Percentiles rank a stretch among this genome's conserved stretches.
phyloP scores from a whole-genome alignment of 2,113 vertebrate species.

The Poeciliopsis retropinna region DNA sequence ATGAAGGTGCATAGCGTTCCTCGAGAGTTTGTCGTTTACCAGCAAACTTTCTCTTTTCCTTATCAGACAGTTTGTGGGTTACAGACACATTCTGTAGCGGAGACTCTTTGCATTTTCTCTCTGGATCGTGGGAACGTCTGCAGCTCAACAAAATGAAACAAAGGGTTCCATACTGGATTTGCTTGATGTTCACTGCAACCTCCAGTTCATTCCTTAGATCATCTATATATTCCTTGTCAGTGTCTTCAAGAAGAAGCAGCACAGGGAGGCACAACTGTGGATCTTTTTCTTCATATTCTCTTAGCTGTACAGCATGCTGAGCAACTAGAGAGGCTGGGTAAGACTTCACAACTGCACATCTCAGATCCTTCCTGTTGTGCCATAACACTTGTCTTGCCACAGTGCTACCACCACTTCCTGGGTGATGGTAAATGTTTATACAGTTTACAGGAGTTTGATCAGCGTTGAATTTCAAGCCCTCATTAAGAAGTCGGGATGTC shows the following conservation, averaged over 20 bases:
- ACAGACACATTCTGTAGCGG: slow-evolving; percentile 81
- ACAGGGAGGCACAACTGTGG: slow-evolving; percentile 77
- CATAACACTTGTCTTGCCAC: slow-evolving; percentile 85
- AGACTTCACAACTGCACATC: slow-evolving; percentile 81
- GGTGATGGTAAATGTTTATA: slow-evolving; percentile 86
- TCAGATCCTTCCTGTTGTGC: slow-evolving; percentile 79
- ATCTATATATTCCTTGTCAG: slow-evolving; percentile 81
- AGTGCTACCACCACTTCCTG: slow-evolving; percentile 88
- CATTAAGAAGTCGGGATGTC: slow-evolving; percentile 61
- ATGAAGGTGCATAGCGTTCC: slow-evolving; percentile 62
- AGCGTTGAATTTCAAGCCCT: slow-evolving; percentile 41
- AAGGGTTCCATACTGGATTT: slow-evolving; percentile 56
- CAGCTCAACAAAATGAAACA: slow-evolving; percentile 85
- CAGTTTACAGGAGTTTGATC: slow-evolving; percentile 67
- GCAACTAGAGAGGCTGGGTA: slow-evolving; percentile 67
- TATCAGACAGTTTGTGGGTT: slow-evolving; percentile 81
- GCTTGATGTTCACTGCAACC: slow-evolving; percentile 70
- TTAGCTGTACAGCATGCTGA: slow-evolving; percentile 77
- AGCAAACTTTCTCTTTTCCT: slow-evolving; percentile 79
- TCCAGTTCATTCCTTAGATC: slow-evolving; percentile 76
- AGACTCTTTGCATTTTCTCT: slow-evolving; percentile 72
- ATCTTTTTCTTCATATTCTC: slow-evolving; percentile 83
- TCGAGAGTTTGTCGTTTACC: slow-evolving; percentile 71
- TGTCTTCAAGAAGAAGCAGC: slow-evolving; percentile 83
- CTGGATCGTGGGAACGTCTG: slow-evolving; percentile 78